Evolutionary conservation across 2,113 vertebrate genomes (phyloP).

Genomic region (Brachionichthys hirsutus): DNA sequence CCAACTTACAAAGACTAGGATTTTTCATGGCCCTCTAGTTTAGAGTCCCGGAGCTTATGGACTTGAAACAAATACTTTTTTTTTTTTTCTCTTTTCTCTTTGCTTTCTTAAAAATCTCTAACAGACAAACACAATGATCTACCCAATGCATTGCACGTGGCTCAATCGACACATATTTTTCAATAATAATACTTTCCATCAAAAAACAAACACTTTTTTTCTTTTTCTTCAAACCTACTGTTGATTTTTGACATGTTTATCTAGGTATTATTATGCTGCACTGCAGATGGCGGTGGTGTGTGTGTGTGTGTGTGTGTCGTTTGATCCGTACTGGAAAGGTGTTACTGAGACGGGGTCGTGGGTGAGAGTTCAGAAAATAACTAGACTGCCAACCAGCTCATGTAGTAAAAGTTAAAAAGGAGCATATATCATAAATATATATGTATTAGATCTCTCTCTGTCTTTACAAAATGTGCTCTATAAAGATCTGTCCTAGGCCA

Average conservation of each 20-base stretch:
- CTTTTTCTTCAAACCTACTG: slow-evolving; percentile 76
- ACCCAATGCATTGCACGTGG: slow-evolving; percentile 86
- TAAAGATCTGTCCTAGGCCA: slow-evolving; percentile 67
- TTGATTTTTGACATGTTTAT: slow-evolving; percentile 69
- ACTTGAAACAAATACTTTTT: slow-evolving; percentile 82
- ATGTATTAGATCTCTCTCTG: slow-evolving; percentile 70
- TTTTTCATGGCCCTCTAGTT: slow-evolving; percentile 80
- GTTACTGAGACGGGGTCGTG: slow-evolving; percentile 46
- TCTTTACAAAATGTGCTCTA: slow-evolving; percentile 70
- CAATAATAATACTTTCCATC: slow-evolving; percentile 82
- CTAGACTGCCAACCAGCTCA: slow-evolving; percentile 78
- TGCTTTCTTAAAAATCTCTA: slow-evolving; percentile 84
- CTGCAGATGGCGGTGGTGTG: slow-evolving; percentile 57
- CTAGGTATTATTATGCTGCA: slow-evolving; percentile 62
- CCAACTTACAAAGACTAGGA: slow-evolving; percentile 84
- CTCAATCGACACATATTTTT: slow-evolving; percentile 81
- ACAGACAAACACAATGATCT: slow-evolving; percentile 85
- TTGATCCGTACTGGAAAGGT: slow-evolving; percentile 56
- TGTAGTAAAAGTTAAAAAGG: slow-evolving; percentile 74
- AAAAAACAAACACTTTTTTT: slow-evolving; percentile 74
- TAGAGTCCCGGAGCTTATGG: slow-evolving; percentile 84
- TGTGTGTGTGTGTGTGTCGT: slow-evolving; percentile 54
- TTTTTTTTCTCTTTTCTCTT: slow-evolving; percentile 77
- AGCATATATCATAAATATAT: slow-evolving; percentile 81
- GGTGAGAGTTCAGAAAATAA: slow-evolving; percentile 77